phyloP scores from a whole-genome alignment of 2,888 invertebrate species.

The Drosophila neutralis region DNA sequence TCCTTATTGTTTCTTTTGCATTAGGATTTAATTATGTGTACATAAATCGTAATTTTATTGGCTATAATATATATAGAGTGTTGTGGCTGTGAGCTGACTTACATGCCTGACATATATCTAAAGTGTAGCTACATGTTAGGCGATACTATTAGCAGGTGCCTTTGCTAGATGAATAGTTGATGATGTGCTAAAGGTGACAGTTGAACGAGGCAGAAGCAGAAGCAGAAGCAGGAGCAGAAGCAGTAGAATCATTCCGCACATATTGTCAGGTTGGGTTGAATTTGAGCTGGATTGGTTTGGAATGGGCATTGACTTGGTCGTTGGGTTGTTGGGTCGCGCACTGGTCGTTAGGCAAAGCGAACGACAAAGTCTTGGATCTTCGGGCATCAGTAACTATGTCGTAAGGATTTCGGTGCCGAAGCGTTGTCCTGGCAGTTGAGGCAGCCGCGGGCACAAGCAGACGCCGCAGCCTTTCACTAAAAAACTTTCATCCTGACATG shows the following conservation, averaged over 20 bases:
- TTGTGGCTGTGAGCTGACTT: background rate
- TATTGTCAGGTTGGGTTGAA: conserved; percentile 36
- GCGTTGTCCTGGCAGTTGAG: conserved; percentile 47
- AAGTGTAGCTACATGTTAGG: background rate
- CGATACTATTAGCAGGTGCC: conserved; percentile 2
- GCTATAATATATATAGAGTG: background rate
- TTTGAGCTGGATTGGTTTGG: background rate
- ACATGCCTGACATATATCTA: background rate
- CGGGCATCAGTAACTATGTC: conserved; percentile 55
- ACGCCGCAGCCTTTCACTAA: conserved; percentile 51
- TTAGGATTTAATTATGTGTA: background rate
- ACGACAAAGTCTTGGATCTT: conserved; percentile 45
- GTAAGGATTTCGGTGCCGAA: conserved; percentile 40
- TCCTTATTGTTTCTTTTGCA: background rate
- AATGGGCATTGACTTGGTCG: conserved; percentile 16
- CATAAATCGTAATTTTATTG: background rate
- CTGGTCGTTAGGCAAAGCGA: conserved; percentile 65
- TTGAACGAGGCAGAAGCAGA: conserved; percentile 4
- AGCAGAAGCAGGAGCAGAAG: conserved; percentile 9
- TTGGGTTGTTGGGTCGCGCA: conserved; percentile 29
- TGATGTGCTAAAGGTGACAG: conserved; percentile 22
- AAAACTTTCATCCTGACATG: conserved; percentile 74
- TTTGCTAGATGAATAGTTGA: background rate
- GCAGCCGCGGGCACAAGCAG: conserved; percentile 34
- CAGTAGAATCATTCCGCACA: conserved; percentile 22